Evolutionary conservation across 2,113 vertebrate genomes (phyloP).

Genomic region (Sylvietta virens): DNA sequence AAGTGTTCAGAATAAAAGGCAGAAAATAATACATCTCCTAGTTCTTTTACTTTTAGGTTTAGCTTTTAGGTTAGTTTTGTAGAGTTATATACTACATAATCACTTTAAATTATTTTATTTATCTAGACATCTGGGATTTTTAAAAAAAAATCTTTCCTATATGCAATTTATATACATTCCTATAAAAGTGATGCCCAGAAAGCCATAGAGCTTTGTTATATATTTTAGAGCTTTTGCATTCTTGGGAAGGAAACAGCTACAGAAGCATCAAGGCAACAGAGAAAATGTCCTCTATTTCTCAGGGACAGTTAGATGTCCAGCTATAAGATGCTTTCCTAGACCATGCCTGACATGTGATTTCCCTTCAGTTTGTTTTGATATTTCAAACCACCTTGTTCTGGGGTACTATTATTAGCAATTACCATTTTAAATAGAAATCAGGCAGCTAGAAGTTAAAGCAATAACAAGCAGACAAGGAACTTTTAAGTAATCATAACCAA

Average conservation of each 20-base stretch:
- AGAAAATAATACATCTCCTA: background rate
- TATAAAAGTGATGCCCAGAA: background rate
- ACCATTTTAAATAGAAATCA: background rate
- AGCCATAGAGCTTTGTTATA: background rate
- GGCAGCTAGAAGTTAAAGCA: background rate
- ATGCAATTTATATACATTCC: background rate
- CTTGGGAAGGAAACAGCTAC: background rate
- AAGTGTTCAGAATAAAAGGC: background rate
- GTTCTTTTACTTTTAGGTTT: too few relatives aligned
- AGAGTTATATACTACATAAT: background rate
- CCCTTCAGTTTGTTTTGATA: background rate
- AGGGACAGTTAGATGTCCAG: background rate
- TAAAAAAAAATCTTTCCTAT: background rate
- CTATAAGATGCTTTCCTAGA: background rate
- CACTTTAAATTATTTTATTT: background rate
- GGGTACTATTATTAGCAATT: background rate
- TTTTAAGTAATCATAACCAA: background rate
- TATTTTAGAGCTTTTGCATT: background rate
- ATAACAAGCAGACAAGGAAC: background rate
- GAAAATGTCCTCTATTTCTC: background rate
- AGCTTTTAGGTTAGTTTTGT: background rate
- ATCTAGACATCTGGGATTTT: background rate
- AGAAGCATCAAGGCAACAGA: background rate
- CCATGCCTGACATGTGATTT: background rate
- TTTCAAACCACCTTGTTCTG: background rate